phyloP scores from a whole-genome alignment of 2,888 invertebrate species.

The Ectropis crepuscularia region DNA sequence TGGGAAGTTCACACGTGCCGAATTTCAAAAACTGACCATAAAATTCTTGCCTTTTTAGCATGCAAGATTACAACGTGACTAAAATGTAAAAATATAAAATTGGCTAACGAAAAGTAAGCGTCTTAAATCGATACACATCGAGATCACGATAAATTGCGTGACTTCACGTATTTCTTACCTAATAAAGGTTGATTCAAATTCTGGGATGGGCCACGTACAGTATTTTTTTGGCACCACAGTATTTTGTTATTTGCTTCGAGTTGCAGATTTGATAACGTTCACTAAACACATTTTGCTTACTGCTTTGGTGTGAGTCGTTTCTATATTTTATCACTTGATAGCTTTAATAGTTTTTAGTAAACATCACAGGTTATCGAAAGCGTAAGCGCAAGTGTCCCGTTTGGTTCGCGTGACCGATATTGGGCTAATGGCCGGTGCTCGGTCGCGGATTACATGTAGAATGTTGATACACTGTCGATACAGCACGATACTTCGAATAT shows the following conservation, averaged over 20 bases:
- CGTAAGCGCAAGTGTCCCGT: slow-evolving; percentile 21
- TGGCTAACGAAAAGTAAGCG: background rate
- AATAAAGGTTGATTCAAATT: background rate
- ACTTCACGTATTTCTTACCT: background rate
- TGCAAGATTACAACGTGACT: background rate
- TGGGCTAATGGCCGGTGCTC: slow-evolving; percentile 23
- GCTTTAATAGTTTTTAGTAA: background rate
- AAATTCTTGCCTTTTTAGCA: background rate
- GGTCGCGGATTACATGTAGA: slow-evolving; percentile 22
- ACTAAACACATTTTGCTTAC: too few relatives aligned
- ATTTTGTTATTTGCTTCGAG: background rate
- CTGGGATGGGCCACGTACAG: background rate
- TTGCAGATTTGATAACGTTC: too few relatives aligned
- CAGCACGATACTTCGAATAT: slow-evolving; percentile 6
- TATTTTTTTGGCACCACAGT: background rate
- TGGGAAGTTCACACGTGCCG: slow-evolving; percentile 19
- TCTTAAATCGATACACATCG: background rate
- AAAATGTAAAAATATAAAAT: background rate
- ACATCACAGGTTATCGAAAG: background rate
- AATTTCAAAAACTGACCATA: background rate
- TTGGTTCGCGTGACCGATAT: slow-evolving; percentile 21
- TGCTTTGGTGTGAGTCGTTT: background rate
- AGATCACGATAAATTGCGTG: too few relatives aligned
- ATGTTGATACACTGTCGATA: slow-evolving; percentile 13
- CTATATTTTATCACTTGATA: background rate